Conservation (phyloP, 1,140 invertebrate genomes). For the Schlechtendalia chinensis region DNA sequence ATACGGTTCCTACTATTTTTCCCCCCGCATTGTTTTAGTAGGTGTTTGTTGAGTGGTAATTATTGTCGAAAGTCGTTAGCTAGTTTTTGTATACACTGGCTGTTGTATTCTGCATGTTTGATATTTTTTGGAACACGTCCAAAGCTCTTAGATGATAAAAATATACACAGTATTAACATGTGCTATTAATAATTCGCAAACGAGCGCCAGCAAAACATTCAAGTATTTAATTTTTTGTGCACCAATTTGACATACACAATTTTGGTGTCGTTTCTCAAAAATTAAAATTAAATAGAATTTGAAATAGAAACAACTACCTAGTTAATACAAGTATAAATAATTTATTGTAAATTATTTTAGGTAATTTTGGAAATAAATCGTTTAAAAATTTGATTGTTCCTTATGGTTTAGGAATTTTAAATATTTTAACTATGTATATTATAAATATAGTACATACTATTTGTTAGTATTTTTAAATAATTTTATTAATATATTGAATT, state of each 20-base stretch:
- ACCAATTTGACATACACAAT: neutral
- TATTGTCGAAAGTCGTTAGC: conserved; percentile 17
- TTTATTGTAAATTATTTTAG: neutral
- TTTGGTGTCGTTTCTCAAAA: too few species aligned
- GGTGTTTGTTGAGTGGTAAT: conserved; percentile 17
- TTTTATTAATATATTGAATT: too few species aligned
- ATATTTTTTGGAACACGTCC: conserved; percentile 31
- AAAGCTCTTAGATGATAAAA: conserved; percentile 9
- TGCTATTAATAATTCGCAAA: conserved; percentile 47
- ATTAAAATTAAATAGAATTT: neutral
- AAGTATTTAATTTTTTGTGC: conserved; percentile 16
- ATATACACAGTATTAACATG: conserved; percentile 8
- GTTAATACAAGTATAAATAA: too few species aligned
- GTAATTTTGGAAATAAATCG: too few species aligned
- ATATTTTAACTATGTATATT: too few species aligned
- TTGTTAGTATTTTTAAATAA: too few species aligned
- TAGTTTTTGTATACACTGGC: neutral
- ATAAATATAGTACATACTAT: too few species aligned
- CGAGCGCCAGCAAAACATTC: conserved; percentile 28
- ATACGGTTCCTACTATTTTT: neutral
- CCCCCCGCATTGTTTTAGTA: conserved; percentile 3
- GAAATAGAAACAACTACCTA: too few species aligned
- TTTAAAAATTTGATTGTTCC: too few species aligned
- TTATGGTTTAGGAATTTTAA: too few species aligned
- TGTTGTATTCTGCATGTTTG: conserved; percentile 1